Base-by-base conservation (phyloP, 2,113 vertebrate species). In the Chrysemys picta region DNA sequence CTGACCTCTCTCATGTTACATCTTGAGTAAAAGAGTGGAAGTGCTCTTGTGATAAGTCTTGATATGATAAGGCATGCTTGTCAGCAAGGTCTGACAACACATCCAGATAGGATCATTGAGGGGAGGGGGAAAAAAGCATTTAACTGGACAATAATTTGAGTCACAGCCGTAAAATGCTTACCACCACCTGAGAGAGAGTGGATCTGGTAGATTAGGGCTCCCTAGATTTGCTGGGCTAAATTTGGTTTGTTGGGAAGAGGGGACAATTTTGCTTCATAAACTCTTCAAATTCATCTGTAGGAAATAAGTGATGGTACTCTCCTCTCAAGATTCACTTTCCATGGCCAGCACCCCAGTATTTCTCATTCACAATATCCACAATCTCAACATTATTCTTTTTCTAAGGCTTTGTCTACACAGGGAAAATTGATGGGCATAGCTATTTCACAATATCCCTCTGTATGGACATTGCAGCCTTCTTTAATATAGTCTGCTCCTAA, bases 271-370 rank as follows among this genome's bases (percentile, higher is more conserved):
- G 31, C 25, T 83, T 10, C 47, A n/a, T 84, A 31, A 17, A 65
- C 10, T 54, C 90, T 1, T 0, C 22, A 84, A 54, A 3, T 72
- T 94, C 80, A 81, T 52, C 69, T 80, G 65, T 91, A 59, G 54
- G 87, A 91, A 56, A 91, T 0, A 91, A 2, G 9, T 6, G 76
- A 8, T 25, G 9, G 24, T 72, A 72, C 5, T 85, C 7, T 17
- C 42, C 89, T 89, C 85, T 91, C 42, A 95, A 82, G 17, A n/a
- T 47, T 38, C 82, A 2, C 42, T 84, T 76, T 83, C 27, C 57
- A 53, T n/a, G 62, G 6, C 2, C 78, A 25, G 69, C 56, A 84
- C 80, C 42, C 16, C 81, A 31, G 82, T 38, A 59, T 53, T 89
- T n/a, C 75, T 27, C 2, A 89, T 31, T 14, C 42, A 89, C 0